Conservation (phyloP, 1,140 invertebrate species). For the Delia radicum region DNA sequence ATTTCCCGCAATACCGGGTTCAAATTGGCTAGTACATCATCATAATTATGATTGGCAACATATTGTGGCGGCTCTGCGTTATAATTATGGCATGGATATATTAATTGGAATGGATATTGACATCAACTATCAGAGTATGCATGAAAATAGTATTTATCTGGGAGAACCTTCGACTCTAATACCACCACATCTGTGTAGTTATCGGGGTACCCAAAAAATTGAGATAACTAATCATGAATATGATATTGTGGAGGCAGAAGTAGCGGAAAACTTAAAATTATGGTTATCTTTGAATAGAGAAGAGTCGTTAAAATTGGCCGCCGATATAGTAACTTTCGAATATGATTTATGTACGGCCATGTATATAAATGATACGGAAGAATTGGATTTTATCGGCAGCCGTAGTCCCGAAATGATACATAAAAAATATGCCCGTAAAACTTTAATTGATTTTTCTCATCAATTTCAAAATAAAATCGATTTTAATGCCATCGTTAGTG, state of each 20-base stretch:
- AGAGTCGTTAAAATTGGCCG: slow-evolving; percentile 36
- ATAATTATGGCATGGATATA: slow-evolving; percentile 75
- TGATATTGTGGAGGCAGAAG: slow-evolving; percentile 31
- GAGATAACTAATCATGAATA: slow-evolving; percentile 34
- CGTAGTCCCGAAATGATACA: slow-evolving; percentile 28
- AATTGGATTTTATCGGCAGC: slow-evolving; percentile 6
- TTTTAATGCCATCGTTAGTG: slow-evolving; percentile 35
- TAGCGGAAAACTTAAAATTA: slow-evolving; percentile 35
- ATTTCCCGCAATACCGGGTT: slow-evolving; percentile 45
- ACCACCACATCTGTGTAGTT: slow-evolving; percentile 37
- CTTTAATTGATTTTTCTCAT: slow-evolving; percentile 32
- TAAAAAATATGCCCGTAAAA: slow-evolving; percentile 38
- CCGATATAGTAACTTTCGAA: slow-evolving; percentile 43
- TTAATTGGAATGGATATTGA: slow-evolving; percentile 79
- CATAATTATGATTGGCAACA: slow-evolving; percentile 66
- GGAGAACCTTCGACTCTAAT: slow-evolving; percentile 58
- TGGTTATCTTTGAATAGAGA: slow-evolving; percentile 41
- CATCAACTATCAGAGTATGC: slow-evolving; percentile 82
- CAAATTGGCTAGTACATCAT: slow-evolving; percentile 41
- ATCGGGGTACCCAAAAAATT: neutral
- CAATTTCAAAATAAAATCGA: slow-evolving; percentile 33
- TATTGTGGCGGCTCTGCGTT: slow-evolving; percentile 69
- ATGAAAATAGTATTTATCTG: slow-evolving; percentile 81
- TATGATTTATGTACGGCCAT: slow-evolving; percentile 43
- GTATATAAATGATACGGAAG: slow-evolving; percentile 31